Conservation (phyloP, 1,140 invertebrate genomes). For the Phortica variegata region DNA sequence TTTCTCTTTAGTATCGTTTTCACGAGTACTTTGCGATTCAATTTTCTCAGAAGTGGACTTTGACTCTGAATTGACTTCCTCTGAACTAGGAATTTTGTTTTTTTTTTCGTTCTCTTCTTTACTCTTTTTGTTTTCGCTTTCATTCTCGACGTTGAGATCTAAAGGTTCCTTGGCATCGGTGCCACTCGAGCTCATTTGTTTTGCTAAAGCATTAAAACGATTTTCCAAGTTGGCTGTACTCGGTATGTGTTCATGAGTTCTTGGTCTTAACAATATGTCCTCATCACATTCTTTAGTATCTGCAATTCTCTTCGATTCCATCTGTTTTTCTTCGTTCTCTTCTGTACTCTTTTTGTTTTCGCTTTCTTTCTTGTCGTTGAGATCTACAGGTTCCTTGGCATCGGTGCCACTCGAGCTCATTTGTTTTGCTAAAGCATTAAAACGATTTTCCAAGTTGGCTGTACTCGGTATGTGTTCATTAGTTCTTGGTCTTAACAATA, state of each 20-base stretch:
- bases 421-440: conserved; percentile 39
- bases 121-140: too few relatives aligned
- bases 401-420: conserved; percentile 27
- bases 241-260: conserved; percentile 30
- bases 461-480: conserved; percentile 38
- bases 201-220: conserved; percentile 39
- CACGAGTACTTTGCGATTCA: background rate
- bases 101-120: conserved; percentile 17
- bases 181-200: conserved; percentile 30
- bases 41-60: conserved; percentile 8
- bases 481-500: too few relatives aligned
- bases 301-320: conserved; percentile 1
- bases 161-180: conserved; percentile 18
- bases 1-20: background rate
- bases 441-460: conserved; percentile 38
- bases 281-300: background rate
- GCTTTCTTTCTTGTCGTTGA: conserved; percentile 9
- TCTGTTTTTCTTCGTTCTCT: conserved; percentile 35
- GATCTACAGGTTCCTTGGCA: conserved; percentile 27
- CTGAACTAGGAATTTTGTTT: conserved; percentile 14
- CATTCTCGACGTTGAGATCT: conserved; percentile 17
- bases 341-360: too few relatives aligned
- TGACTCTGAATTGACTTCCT: conserved; percentile 14
- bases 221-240: conserved; percentile 40
- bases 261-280: too few relatives aligned